phyloP scores from a whole-genome alignment of 1,140 invertebrate species.

The Copidosoma floridanum region DNA sequence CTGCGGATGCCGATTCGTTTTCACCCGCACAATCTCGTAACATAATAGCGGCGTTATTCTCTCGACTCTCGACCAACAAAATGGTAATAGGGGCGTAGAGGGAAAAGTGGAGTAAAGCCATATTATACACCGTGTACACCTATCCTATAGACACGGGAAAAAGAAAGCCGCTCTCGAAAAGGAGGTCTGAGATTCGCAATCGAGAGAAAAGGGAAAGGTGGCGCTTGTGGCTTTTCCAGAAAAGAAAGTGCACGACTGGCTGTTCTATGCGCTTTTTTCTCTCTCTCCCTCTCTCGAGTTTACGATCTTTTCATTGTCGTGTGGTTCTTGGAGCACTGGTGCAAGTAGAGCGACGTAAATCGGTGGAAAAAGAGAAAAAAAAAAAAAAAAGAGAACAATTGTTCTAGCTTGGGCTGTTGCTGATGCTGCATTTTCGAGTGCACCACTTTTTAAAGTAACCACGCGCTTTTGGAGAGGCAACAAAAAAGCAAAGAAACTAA shows the following conservation, averaged over 20 bases:
- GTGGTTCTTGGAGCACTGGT: background rate
- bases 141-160: too few species aligned
- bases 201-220: conserved; percentile 26
- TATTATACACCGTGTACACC: too few species aligned
- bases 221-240: conserved; percentile 3
- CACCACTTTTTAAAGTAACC: too few species aligned
- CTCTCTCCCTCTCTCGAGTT: too few species aligned
- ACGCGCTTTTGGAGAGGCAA: too few species aligned
- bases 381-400: conserved; percentile 1
- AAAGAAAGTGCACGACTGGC: conserved; percentile 23
- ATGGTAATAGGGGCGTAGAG: too few species aligned
- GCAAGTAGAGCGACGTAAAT: conserved; percentile 9
- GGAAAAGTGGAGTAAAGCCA: too few species aligned
- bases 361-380: background rate
- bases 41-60: conserved; percentile 6
- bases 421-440: conserved; percentile 2
- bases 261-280: conserved; percentile 2
- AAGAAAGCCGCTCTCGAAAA: conserved; percentile 1
- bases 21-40: conserved; percentile 1
- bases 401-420: background rate
- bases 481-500: too few species aligned
- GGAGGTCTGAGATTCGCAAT: too few species aligned
- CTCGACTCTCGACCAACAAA: background rate
- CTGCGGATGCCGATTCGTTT: background rate
- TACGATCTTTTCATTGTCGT: conserved; percentile 20